A percentile compares a stretch with the other conserved stretches of the same genome.
These are phyloP conservation scores for Galerucella nymphaeae DNA, from an alignment of 2,888 invertebrate genomes.

Conservation along the genomic window DNA sequence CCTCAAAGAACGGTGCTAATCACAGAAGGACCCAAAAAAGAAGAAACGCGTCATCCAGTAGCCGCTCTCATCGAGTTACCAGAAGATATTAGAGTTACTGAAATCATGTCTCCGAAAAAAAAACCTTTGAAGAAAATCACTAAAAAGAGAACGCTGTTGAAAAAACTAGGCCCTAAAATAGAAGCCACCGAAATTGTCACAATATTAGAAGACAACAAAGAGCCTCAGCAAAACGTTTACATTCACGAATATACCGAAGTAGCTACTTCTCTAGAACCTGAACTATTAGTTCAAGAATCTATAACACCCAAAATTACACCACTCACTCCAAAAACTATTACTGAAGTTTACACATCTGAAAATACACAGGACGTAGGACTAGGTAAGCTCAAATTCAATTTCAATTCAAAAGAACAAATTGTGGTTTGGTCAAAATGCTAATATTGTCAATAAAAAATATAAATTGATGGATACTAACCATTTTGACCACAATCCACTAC, in stretches of 20 bases:
- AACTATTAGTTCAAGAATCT: slow-evolving; percentile 21
- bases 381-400: slow-evolving; percentile 53
- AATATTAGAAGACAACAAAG: slow-evolving; percentile 54
- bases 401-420: slow-evolving; percentile 12
- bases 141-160: slow-evolving; percentile 57
- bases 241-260: slow-evolving; percentile 51
- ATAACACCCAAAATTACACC: slow-evolving; percentile 53
- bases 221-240: slow-evolving; percentile 52
- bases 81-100: slow-evolving; percentile 62
- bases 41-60: slow-evolving; percentile 54
- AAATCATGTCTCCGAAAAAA: slow-evolving; percentile 62
- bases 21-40: slow-evolving; percentile 39
- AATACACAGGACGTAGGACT: slow-evolving; percentile 54
- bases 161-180: slow-evolving; percentile 56
- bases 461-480: no score
- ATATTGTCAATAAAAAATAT: not conserved
- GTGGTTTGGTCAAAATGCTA: not conserved
- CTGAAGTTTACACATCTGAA: slow-evolving; percentile 58
- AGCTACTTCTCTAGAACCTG: slow-evolving; percentile 29
- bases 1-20: slow-evolving; percentile 51
- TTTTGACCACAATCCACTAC: not conserved
- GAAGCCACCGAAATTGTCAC: slow-evolving; percentile 59
- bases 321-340: slow-evolving; percentile 55
- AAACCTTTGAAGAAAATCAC: slow-evolving; percentile 61
- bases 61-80: slow-evolving; percentile 57